Conservation (phyloP, 2,888 invertebrate species). For the Andrena fulva region DNA sequence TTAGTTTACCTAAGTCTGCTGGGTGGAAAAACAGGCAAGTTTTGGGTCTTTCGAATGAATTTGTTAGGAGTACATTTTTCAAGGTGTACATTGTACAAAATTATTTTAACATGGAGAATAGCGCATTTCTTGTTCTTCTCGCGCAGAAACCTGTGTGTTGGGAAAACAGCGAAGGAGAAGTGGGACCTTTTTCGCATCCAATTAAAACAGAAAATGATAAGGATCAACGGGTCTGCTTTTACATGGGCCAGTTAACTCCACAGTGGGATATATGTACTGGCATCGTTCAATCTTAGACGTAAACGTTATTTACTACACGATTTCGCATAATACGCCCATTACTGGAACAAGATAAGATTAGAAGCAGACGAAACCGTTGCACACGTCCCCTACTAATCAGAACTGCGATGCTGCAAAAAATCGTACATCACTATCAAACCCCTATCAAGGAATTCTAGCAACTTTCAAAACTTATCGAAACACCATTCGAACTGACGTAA, state of each 20-base stretch:
- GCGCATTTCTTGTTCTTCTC: not conserved
- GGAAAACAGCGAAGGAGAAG: not conserved
- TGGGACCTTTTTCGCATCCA: not conserved
- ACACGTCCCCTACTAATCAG: too few relatives aligned
- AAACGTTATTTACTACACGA: not conserved
- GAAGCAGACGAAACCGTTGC: too few relatives aligned
- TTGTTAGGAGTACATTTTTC: not conserved
- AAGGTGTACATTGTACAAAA: not conserved
- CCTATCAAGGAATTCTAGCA: too few relatives aligned
- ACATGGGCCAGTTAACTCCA: not conserved
- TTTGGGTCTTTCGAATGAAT: not conserved
- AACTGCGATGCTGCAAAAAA: too few relatives aligned
- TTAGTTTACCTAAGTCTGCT: too few relatives aligned
- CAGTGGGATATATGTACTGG: not conserved
- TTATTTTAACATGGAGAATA: not conserved
- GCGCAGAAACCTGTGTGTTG: not conserved
- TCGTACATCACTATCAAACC: too few relatives aligned
- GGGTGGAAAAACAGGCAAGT: too few relatives aligned
- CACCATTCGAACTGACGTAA: too few relatives aligned
- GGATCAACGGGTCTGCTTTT: not conserved
- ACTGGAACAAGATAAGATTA: too few relatives aligned
- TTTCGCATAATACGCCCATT: too few relatives aligned
- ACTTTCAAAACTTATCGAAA: too few relatives aligned
- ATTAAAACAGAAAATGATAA: slow-evolving; percentile 11
- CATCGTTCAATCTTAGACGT: not conserved